Base-by-base conservation (phyloP, 1,140 invertebrate genomes). In the Drosophila jambulina region DNA sequence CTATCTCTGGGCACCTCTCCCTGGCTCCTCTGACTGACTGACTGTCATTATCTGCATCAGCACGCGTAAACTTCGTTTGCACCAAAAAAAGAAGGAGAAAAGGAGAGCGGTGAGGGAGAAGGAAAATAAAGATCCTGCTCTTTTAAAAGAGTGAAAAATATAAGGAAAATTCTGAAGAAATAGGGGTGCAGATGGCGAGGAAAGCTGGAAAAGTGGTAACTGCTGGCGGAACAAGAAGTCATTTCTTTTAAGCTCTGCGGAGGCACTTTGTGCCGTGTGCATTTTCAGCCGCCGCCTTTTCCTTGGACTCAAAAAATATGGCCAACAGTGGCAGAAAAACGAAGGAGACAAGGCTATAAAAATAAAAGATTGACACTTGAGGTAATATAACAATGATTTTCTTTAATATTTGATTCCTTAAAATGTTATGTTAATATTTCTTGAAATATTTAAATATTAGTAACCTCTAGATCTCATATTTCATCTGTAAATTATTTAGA, bases 41-140 rank as follows among this genome's bases (percentile, higher is more conserved):
- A 80, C 84, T 83, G 80, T 78, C 80, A 87, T 87, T 87, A 87
- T 76, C 69, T 87, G 77, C 83, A 83, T 87, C 84, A 88, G 84
- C 80, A 87, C 84, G 84, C 84, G 85, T 84, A 88, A 87, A 87
- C 84, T 87, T 87, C 84, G 85, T 88, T 84, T 84, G 69, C 77
- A 90, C 77, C 61, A 57, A 76, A 71, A 77, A 70, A 54, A 57
- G 32, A 40, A 34, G 15, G 38, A 70, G 42, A 32, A 46, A 1
- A 49, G 42, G 21, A 34, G 4, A 12, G 12, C 2, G 21, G 43
- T 45, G 68, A 48, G 15, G 5, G 15, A 15, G 5, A 38, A 34
- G 40, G n/a, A 36, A 59, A 38, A 34, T 19, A 49, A 25, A 42
- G 43, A 36, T 23, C 53, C 4, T 54, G 15, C 15, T 23, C 53